Conservation (phyloP, 1,140 invertebrate genomes). For the Drosophila trapezifrons region DNA sequence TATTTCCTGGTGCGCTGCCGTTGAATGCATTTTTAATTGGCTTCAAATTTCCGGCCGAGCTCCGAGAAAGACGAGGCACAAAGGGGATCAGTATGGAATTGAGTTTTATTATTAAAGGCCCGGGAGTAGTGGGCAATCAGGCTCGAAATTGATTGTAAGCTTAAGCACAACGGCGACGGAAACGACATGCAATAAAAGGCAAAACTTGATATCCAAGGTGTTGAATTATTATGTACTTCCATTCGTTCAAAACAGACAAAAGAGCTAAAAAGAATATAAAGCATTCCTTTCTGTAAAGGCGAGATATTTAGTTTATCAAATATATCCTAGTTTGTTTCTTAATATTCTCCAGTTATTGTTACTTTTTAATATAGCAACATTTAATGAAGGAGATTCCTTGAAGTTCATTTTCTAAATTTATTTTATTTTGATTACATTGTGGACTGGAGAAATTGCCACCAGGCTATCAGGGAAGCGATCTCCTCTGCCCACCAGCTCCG, state of each 20-base stretch:
- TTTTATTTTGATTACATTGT: slow-evolving; percentile 16
- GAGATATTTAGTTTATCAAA: not conserved
- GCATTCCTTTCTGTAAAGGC: not conserved
- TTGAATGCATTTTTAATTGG: slow-evolving; percentile 78
- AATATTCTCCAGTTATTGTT: too few species aligned
- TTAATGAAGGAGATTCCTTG: not conserved
- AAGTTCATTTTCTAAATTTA: slow-evolving; percentile 7
- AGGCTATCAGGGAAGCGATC: slow-evolving; percentile 1
- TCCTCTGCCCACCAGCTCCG: not conserved
- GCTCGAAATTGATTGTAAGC: slow-evolving; percentile 29
- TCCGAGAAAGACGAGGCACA: slow-evolving; percentile 42
- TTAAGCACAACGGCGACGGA: slow-evolving; percentile 8
- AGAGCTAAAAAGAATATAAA: not conserved
- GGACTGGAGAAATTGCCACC: slow-evolving; percentile 13
- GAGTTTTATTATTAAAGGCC: slow-evolving; percentile 59
- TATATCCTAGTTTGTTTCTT: not conserved
- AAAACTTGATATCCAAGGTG: slow-evolving; percentile 5
- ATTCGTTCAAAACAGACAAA: not conserved
- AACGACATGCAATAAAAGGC: slow-evolving; percentile 14
- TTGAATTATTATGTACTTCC: not conserved
- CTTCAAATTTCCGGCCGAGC: slow-evolving; percentile 67
- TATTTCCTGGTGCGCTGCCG: slow-evolving; percentile 68
- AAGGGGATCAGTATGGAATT: slow-evolving; percentile 40
- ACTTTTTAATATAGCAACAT: too few species aligned
- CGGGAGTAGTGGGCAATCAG: slow-evolving; percentile 24